These are phyloP conservation scores for Phytoseiulus persimilis DNA, from an alignment of 2,888 invertebrate species.

Conservation along the genomic window DNA sequence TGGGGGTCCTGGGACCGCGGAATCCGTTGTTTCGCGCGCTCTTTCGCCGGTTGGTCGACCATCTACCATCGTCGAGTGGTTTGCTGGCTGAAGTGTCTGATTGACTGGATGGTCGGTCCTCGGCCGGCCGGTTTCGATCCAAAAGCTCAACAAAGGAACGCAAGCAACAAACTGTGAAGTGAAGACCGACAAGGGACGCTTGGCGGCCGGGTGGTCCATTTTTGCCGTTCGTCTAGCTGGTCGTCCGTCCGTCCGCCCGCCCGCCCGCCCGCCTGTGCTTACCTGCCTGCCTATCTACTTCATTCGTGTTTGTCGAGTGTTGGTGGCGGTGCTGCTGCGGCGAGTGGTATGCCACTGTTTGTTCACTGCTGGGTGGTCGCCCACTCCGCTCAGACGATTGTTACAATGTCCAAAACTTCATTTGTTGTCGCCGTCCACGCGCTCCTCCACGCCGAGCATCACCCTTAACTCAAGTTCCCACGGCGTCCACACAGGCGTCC, in stretches of 20 bases:
- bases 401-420: not conserved
- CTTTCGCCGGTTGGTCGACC: not conserved
- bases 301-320: not conserved
- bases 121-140: not conserved
- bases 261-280: no score
- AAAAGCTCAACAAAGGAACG: not conserved
- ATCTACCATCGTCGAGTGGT: slow-evolving; percentile 5
- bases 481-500: not conserved
- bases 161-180: slow-evolving; percentile 5
- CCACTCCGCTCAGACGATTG: not conserved
- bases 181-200: slow-evolving; percentile 5
- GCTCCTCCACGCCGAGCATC: not conserved
- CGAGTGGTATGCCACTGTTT: not conserved
- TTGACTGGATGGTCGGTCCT: not conserved
- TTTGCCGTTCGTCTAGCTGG: not conserved
- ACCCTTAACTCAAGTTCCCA: not conserved
- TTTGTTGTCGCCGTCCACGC: not conserved
- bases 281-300: not conserved
- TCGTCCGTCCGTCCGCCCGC: not conserved
- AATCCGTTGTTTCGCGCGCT: not conserved
- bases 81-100: not conserved
- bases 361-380: not conserved
- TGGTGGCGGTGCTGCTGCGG: not conserved
- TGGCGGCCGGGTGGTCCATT: not conserved
- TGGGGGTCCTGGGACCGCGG: not conserved